These are phyloP conservation scores for Chelonia mydas DNA, from an alignment of 2,797 vertebrate genomes.

Conservation along the genomic window DNA sequence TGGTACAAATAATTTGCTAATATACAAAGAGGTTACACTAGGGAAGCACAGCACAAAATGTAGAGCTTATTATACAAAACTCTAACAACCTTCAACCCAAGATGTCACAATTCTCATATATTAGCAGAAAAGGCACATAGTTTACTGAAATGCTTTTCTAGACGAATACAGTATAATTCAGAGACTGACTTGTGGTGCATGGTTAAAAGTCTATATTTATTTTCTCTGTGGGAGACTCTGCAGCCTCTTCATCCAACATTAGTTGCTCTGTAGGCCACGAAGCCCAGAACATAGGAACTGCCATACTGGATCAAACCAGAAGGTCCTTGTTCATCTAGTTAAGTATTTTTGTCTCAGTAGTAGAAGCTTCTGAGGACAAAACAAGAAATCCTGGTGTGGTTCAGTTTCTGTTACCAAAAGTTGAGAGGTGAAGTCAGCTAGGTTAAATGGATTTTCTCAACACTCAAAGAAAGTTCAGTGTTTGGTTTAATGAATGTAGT, in stretches of 20 bases:
- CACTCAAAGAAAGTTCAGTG: neutral
- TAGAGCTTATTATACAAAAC: neutral
- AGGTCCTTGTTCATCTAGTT: neutral
- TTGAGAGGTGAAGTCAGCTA: neutral
- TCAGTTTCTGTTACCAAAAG: neutral
- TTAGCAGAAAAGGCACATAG: neutral
- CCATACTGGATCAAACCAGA: neutral
- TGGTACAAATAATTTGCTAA: neutral
- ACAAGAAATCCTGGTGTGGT: neutral
- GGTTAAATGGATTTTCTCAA: neutral
- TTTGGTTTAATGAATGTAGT: neutral
- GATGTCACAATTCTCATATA: slow-evolving; percentile 17
- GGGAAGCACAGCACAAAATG: neutral
- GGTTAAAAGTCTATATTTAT: neutral
- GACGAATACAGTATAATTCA: neutral
- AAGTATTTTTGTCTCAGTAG: neutral
- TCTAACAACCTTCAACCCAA: neutral
- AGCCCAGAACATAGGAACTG: neutral
- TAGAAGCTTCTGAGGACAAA: neutral
- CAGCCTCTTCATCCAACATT: neutral
- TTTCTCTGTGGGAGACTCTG: neutral
- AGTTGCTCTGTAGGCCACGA: neutral
- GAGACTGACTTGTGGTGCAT: neutral
- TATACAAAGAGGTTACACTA: neutral
- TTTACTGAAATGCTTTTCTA: fast-evolving